A percentile compares a stretch with the other conserved stretches of the same genome.
phyloP scores from a whole-genome alignment of 2,888 invertebrate genomes.

The Amblyjoppa fuscipennis region DNA sequence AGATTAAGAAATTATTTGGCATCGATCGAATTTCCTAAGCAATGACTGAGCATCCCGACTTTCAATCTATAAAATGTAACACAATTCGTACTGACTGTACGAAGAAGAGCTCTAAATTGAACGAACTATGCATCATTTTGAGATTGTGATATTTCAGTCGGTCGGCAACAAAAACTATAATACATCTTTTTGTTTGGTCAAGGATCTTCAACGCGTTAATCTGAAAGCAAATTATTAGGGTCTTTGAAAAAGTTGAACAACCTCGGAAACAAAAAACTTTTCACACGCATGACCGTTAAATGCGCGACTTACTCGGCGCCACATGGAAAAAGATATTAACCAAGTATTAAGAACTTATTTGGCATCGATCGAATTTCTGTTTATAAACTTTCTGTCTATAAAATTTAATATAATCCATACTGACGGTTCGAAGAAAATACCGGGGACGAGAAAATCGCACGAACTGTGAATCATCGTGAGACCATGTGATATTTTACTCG shows the following conservation, averaged over 20 bases:
- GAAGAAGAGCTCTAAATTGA: background rate
- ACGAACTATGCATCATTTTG: too few relatives aligned
- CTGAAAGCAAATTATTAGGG: too few relatives aligned
- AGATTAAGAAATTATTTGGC: background rate
- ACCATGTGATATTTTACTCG: background rate
- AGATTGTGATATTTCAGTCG: too few relatives aligned
- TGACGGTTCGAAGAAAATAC: background rate
- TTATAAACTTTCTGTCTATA: too few relatives aligned
- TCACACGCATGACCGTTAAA: background rate
- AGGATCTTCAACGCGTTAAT: too few relatives aligned
- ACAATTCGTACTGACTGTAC: background rate
- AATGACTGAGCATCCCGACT: background rate
- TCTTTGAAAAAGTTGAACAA: too few relatives aligned
- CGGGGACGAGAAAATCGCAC: background rate
- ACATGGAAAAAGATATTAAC: background rate
- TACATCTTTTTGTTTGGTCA: too few relatives aligned
- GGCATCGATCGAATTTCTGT: conserved; percentile 1
- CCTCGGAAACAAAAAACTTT: too few relatives aligned
- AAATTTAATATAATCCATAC: background rate
- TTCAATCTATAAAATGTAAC: background rate
- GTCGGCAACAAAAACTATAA: too few relatives aligned
- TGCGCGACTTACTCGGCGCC: conserved; percentile 8
- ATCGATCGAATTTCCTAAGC: background rate
- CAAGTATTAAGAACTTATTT: background rate
- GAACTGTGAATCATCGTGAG: background rate